Conservation (phyloP, 2,797 vertebrate species). For the Anomalospiza imberbis region DNA sequence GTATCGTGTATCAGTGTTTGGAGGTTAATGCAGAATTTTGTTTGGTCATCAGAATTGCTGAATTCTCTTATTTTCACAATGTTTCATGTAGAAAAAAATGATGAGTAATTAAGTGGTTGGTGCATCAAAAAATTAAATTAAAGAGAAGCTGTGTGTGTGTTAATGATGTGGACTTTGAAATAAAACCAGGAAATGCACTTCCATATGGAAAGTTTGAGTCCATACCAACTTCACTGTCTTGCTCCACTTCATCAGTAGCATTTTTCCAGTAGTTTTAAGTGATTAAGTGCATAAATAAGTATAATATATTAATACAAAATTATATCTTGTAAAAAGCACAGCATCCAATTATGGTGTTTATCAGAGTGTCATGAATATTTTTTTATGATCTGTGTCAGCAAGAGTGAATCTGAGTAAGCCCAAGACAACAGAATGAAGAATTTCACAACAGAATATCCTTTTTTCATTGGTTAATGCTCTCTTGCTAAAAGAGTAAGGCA, state of each 20-base stretch:
- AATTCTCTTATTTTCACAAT: background rate
- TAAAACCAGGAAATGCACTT: background rate
- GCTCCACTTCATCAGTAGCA: background rate
- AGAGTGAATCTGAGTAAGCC: background rate
- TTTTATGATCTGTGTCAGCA: background rate
- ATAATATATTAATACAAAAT: background rate
- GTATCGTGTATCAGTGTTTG: background rate
- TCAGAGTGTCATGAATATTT: background rate
- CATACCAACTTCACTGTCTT: background rate
- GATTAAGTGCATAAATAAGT: background rate
- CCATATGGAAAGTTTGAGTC: background rate
- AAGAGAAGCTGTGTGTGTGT: background rate
- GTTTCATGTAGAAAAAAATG: background rate
- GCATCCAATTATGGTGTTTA: background rate
- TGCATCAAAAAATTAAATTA: background rate
- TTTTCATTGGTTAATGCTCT: background rate
- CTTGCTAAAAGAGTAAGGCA: background rate
- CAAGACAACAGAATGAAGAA: background rate
- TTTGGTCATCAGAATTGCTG: background rate
- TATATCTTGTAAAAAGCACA: background rate
- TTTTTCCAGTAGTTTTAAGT: background rate
- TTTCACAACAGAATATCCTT: background rate
- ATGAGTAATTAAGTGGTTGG: slow-evolving; percentile 5
- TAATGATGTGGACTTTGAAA: background rate
- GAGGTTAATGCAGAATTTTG: background rate